Evolutionary conservation across 2,888 invertebrate genomes (phyloP).

Genomic region (Coremacera marginata): DNA sequence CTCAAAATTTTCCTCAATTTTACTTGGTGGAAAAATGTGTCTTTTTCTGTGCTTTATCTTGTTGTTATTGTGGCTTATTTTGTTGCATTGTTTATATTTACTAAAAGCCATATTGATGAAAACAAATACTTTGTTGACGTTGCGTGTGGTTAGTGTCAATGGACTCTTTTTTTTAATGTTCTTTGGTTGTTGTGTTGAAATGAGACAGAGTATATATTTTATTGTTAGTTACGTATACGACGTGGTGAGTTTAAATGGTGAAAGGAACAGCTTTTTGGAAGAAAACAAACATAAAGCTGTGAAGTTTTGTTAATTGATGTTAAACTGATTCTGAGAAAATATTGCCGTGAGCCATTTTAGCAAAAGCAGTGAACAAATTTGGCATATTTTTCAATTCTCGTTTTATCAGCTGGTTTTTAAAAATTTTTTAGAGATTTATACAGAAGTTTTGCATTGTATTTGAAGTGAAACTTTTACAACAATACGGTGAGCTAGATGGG

Average conservation of each 20-base stretch:
- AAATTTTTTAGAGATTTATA: too few species aligned
- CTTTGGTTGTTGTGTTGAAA: not conserved
- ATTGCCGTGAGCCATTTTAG: too few species aligned
- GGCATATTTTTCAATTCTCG: too few species aligned
- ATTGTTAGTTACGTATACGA: not conserved
- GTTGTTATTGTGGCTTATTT: constrained; percentile 20
- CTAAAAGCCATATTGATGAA: constrained; percentile 21
- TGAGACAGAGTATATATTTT: not conserved
- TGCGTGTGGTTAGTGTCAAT: constrained; percentile 36
- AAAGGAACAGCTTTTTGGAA: too few species aligned
- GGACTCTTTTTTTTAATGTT: constrained; percentile 2
- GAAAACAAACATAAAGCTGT: too few species aligned
- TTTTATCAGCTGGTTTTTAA: too few species aligned
- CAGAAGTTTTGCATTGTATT: too few species aligned
- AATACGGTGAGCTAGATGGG: too few species aligned
- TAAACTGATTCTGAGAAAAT: too few species aligned
- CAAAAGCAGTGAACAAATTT: too few species aligned
- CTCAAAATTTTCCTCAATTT: not conserved
- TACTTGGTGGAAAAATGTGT: not conserved
- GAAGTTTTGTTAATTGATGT: too few species aligned
- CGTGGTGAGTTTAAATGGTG: not conserved
- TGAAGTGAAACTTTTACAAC: too few species aligned
- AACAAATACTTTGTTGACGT: constrained; percentile 31
- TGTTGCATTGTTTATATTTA: constrained; percentile 23
- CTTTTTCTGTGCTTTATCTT: not conserved